Conservation (phyloP, 2,888 invertebrate genomes). For the Liposcelis brunnea region DNA sequence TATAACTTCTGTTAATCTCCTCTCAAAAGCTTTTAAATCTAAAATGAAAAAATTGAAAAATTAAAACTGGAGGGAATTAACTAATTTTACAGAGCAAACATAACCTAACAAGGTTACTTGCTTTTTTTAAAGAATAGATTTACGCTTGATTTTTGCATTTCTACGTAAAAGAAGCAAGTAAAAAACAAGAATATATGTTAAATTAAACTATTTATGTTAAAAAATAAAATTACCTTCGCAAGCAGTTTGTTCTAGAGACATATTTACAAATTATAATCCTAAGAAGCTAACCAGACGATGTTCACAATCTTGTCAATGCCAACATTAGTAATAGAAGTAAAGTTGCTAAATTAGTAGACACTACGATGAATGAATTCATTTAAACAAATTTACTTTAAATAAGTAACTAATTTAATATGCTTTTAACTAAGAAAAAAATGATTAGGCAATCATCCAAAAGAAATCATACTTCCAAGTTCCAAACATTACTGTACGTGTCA, state of each 20-base stretch:
- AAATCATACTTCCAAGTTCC: too few relatives aligned
- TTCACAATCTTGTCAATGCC: constrained; percentile 1
- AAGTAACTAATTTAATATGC: background rate
- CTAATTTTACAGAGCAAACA: constrained; percentile 14
- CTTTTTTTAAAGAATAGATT: background rate
- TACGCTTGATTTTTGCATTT: too few relatives aligned
- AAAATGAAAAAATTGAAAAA: constrained; percentile 26
- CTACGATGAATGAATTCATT: constrained; percentile 7
- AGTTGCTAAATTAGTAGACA: constrained; percentile 6
- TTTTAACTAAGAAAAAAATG: too few relatives aligned
- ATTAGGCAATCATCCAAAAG: too few relatives aligned
- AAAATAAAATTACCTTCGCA: constrained; percentile 55
- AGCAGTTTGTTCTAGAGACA: constrained; percentile 77
- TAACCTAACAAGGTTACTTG: constrained; percentile 6
- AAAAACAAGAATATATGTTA: background rate
- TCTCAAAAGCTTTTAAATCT: constrained; percentile 97
- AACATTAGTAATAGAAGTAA: background rate
- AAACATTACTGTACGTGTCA: too few relatives aligned
- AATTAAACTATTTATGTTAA: constrained; percentile 9
- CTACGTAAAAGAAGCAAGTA: constrained; percentile 1
- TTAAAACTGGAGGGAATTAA: constrained; percentile 10
- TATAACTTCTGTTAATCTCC: constrained; percentile 92
- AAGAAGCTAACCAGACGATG: constrained; percentile 3
- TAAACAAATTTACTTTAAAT: constrained; percentile 8
- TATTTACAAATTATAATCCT: constrained; percentile 22